These are phyloP conservation scores for Drosophila borborema DNA, from an alignment of 2,888 invertebrate genomes.

Conservation along the genomic window DNA sequence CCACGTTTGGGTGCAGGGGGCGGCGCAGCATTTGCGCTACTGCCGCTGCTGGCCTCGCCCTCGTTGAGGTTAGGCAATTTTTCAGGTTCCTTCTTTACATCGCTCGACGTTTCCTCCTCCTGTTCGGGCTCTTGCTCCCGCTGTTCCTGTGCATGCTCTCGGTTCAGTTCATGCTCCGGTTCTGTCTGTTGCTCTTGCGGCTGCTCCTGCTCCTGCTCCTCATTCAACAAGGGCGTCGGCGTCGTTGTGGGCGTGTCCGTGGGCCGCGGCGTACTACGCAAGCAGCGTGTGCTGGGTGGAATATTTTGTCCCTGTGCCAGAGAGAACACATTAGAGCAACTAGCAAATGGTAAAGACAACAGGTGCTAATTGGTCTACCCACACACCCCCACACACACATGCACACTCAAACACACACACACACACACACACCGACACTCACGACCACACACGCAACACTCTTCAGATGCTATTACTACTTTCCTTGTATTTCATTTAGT, in stretches of 20 bases:
- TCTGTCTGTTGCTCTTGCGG: neutral
- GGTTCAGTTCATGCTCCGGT: neutral
- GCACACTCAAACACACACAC: neutral
- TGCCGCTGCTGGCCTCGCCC: slow-evolving; percentile 4
- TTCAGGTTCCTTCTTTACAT: slow-evolving; percentile 62
- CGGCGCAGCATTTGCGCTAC: slow-evolving; percentile 1
- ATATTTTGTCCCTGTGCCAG: slow-evolving; percentile 58
- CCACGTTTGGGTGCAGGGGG: slow-evolving; percentile 69
- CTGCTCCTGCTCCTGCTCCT: slow-evolving; percentile 13
- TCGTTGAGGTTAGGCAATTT: slow-evolving; percentile 30
- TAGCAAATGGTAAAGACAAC: slow-evolving; percentile 10
- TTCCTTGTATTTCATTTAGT: slow-evolving; percentile 13
- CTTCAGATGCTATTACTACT: neutral
- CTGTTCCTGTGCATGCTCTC: neutral
- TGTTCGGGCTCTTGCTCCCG: slow-evolving; percentile 7
- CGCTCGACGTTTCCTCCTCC: slow-evolving; percentile 6
- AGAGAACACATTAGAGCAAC: neutral
- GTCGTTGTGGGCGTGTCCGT: slow-evolving; percentile 52
- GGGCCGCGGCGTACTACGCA: slow-evolving; percentile 73
- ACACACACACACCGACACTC: neutral
- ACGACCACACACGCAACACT: neutral
- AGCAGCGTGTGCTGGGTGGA: slow-evolving; percentile 65
- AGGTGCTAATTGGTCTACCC: slow-evolving; percentile 3
- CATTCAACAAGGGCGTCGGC: slow-evolving; percentile 13
- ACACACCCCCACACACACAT: neutral